These are phyloP conservation scores for Melanerpes aurifrons DNA, from an alignment of 2,113 vertebrate species.

Conservation along the genomic window DNA sequence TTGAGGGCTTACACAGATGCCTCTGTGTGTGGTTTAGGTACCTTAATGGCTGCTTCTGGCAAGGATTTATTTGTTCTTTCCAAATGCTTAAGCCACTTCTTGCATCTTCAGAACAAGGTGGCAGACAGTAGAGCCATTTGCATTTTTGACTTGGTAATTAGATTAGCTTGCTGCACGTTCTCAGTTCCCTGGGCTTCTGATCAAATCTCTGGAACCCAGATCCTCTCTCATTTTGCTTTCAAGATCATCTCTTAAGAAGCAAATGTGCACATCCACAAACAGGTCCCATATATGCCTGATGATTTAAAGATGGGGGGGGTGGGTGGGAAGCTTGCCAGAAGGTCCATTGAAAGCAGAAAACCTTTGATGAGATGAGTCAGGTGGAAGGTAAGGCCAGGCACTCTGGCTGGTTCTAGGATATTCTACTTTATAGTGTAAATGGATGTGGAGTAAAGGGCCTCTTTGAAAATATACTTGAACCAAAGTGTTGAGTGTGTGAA, in stretches of 20 bases:
- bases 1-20: background rate
- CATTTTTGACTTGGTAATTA: background rate
- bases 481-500: background rate
- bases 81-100: background rate
- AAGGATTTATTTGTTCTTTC: background rate
- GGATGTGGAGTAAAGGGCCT: background rate
- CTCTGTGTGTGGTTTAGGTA: background rate
- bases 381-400: background rate
- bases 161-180: background rate
- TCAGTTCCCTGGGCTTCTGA: background rate
- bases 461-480: background rate
- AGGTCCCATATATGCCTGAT: background rate
- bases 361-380: background rate
- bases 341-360: background rate
- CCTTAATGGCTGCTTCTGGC: background rate
- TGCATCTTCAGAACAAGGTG: background rate
- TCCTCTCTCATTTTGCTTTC: background rate
- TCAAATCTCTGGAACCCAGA: background rate
- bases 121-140: background rate
- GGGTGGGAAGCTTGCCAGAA: background rate
- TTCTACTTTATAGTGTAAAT: background rate
- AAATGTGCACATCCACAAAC: background rate
- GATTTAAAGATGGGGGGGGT: background rate
- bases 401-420: background rate
- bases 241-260: background rate